Evolutionary conservation across 2,113 vertebrate genomes (phyloP).

Genomic region (Perca fluviatilis): DNA sequence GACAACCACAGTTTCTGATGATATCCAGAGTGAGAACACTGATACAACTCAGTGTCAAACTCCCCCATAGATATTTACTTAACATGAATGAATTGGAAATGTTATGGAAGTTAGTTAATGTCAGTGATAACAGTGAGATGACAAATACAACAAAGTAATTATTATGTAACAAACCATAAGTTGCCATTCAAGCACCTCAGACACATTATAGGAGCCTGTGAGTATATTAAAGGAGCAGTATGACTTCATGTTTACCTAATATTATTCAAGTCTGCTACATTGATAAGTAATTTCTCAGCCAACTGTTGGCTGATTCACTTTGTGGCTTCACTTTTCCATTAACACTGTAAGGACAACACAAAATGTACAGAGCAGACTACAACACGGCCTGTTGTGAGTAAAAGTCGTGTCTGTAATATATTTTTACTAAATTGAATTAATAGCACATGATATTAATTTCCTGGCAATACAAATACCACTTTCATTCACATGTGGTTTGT

Average conservation of each 20-base stretch:
- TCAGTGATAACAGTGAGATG: not conserved
- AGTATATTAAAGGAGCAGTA: not conserved
- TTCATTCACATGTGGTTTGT: not conserved
- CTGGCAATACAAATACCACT: not conserved
- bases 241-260: not conserved
- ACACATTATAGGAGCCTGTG: not conserved
- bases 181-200: not conserved
- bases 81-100: not conserved
- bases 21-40: constrained; percentile 15
- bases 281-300: not conserved
- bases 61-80: too few relatives aligned
- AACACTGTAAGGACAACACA: not conserved
- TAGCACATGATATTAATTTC: not conserved
- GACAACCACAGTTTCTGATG: not conserved
- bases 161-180: not conserved
- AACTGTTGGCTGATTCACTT: not conserved
- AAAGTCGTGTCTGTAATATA: not conserved
- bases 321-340: not conserved
- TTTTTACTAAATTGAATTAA: not conserved
- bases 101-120: not conserved
- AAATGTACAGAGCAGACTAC: not conserved
- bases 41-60: not conserved
- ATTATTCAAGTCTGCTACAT: not conserved
- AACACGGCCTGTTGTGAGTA: not conserved
- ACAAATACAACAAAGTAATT: not conserved